Conservation (phyloP, 2,888 invertebrate species). For the Chorisops tibialis region DNA sequence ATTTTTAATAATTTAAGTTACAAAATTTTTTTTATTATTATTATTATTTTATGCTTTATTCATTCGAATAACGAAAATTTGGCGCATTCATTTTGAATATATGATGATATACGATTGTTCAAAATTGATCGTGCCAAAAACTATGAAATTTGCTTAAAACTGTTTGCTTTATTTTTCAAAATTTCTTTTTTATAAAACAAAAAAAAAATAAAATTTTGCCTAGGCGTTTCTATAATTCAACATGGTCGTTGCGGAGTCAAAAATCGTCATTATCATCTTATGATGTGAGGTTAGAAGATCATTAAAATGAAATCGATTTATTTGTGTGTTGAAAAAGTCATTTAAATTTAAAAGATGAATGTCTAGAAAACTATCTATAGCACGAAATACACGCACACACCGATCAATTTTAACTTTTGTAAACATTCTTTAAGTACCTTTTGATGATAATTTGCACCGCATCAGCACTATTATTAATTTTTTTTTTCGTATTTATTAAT, state of each 20-base stretch:
- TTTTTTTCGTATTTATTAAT: no score
- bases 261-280: conserved; percentile 39
- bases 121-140: not conserved
- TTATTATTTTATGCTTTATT: not conserved
- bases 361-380: not conserved
- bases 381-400: no score
- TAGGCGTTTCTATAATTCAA: conserved; percentile 39
- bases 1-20: not conserved
- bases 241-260: conserved; percentile 40
- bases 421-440: no score
- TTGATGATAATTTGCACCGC: no score
- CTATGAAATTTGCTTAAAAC: not conserved
- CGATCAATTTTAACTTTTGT: no score
- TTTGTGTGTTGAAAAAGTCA: not conserved
- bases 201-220: conserved; percentile 9
- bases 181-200: not conserved
- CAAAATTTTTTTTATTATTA: conserved; percentile 7
- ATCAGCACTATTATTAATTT: no score
- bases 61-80: not conserved
- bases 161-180: not conserved
- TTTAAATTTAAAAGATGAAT: not conserved
- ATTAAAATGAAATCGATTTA: not conserved
- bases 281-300: conserved; percentile 39
- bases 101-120: no score
- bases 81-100: not conserved